These are phyloP conservation scores for Leptosomus discolor DNA, from an alignment of 2,113 vertebrate species.

Conservation along the genomic window DNA sequence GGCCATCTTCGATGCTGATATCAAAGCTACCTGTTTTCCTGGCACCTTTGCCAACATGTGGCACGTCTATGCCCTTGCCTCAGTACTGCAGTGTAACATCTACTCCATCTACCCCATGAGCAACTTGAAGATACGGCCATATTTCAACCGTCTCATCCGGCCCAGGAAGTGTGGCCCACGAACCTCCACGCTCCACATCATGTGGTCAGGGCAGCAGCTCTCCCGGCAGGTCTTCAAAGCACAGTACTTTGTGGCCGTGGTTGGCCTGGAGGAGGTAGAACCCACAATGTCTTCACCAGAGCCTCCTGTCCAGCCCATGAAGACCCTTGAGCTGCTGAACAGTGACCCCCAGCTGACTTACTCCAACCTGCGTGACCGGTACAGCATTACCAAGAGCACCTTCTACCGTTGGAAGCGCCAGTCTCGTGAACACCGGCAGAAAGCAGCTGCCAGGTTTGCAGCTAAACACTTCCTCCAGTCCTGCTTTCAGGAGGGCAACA, in stretches of 20 bases:
- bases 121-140: conserved; percentile 92
- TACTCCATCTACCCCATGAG: conserved; percentile 96
- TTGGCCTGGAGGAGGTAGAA: conserved; percentile 78
- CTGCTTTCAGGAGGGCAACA: conserved; percentile 83
- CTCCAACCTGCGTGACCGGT: conserved; percentile 82
- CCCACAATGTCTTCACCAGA: conserved; percentile 28
- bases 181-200: conserved; percentile 85
- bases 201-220: conserved; percentile 91
- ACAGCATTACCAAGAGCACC: conserved; percentile 91
- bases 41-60: conserved; percentile 95
- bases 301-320: conserved; percentile 58
- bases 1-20: conserved; percentile 93
- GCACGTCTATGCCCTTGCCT: conserved; percentile 91
- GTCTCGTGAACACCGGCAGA: conserved; percentile 87
- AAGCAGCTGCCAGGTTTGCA: conserved; percentile 86
- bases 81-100: conserved; percentile 87
- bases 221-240: conserved; percentile 84
- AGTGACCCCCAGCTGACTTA: conserved; percentile 82
- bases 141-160: conserved; percentile 90
- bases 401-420: conserved; percentile 94
- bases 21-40: conserved; percentile 93
- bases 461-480: conserved; percentile 93
- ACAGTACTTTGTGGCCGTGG: conserved; percentile 87
- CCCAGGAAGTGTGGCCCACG: conserved; percentile 76
- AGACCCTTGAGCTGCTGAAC: conserved; percentile 77